phyloP scores from a whole-genome alignment of 2,888 invertebrate species.

The Microplitis deprimator region DNA sequence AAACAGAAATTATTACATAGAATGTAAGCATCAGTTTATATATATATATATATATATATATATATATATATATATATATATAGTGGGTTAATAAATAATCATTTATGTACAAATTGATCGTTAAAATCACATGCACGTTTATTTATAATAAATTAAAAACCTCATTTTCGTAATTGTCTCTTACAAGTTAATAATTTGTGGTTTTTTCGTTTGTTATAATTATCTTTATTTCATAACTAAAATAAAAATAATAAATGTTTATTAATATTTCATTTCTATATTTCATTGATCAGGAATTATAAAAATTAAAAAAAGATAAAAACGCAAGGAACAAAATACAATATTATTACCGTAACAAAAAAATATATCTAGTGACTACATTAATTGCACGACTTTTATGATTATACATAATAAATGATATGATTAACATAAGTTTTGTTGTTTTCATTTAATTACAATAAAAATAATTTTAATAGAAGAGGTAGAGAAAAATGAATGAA shows the following conservation, averaged over 20 bases:
- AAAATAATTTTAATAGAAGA: constrained; percentile 11
- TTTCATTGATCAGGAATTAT: constrained; percentile 4
- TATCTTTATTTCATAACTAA: constrained; percentile 18
- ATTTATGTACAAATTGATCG: constrained; percentile 35
- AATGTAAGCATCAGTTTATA: constrained; percentile 27
- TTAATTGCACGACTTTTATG: constrained; percentile 27
- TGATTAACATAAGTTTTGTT: neutral
- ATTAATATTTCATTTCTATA: neutral
- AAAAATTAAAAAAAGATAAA: neutral
- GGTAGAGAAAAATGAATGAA: neutral
- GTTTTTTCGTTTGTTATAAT: constrained; percentile 18
- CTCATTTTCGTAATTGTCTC: neutral
- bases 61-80: constrained; percentile 25
- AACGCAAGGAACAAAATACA: constrained; percentile 3
- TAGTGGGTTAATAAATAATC: constrained; percentile 19
- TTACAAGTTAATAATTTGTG: constrained; percentile 20
- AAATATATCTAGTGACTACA: constrained; percentile 20
- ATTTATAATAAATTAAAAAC: neutral
- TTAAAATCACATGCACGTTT: constrained; percentile 9
- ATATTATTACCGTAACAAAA: neutral
- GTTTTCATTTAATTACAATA: neutral
- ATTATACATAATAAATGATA: constrained; percentile 13
- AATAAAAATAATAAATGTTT: constrained; percentile 15
- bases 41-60: constrained; percentile 21
- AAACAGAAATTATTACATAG: constrained; percentile 17